Conservation (phyloP, 2,888 invertebrate genomes). For the Drosophila longiperda region DNA sequence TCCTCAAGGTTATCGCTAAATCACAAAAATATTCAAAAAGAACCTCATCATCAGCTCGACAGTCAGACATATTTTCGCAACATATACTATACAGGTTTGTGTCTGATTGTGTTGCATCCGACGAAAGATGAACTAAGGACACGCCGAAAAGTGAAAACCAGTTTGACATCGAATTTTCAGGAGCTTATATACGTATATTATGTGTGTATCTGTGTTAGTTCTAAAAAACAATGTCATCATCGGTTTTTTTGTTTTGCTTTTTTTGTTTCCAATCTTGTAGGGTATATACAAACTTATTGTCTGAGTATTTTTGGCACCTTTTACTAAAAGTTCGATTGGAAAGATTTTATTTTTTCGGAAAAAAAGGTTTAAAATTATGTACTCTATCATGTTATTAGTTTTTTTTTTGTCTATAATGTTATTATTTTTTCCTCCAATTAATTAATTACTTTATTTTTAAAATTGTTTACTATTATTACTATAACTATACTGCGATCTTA, state of each 20-base stretch:
- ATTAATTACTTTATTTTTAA: no score
- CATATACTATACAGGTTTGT: constrained; percentile 40
- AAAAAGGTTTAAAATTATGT: neutral
- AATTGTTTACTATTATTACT: neutral
- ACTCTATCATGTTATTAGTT: neutral
- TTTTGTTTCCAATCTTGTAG: constrained; percentile 1
- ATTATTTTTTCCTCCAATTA: no score
- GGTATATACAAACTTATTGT: constrained; percentile 6
- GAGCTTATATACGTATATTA: constrained; percentile 25
- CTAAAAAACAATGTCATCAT: constrained; percentile 54
- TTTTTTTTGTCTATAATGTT: neutral
- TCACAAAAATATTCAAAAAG: constrained; percentile 35
- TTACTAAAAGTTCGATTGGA: neutral
- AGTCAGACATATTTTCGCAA: constrained; percentile 14
- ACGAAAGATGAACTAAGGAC: constrained; percentile 75
- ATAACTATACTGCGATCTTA: neutral
- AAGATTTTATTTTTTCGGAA: neutral
- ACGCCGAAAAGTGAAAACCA: constrained; percentile 70
- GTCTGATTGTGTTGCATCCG: constrained; percentile 35
- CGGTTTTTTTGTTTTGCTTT: neutral
- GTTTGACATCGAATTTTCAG: constrained; percentile 70
- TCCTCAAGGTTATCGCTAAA: constrained; percentile 77
- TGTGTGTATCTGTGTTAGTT: constrained; percentile 34
- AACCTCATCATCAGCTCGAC: constrained; percentile 33
- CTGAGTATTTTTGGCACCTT: neutral